Conservation (phyloP, 2,113 vertebrate species). For the Desmodus rotundus region DNA sequence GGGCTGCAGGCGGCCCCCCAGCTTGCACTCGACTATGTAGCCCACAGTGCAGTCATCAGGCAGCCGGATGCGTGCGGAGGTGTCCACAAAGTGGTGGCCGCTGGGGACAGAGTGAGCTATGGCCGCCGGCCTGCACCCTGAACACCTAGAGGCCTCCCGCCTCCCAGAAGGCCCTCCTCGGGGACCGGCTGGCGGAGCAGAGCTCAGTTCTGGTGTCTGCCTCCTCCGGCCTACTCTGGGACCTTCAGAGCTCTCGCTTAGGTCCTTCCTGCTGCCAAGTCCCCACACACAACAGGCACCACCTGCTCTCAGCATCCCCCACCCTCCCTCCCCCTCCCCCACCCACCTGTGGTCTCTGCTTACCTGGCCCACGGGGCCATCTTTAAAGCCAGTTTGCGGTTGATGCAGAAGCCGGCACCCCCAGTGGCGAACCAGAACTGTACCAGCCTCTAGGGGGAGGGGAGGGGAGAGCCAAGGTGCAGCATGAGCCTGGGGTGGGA, state of each 20-base stretch:
- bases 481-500: neutral
- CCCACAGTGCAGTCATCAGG: slow-evolving; percentile 93
- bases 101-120: slow-evolving; percentile 69
- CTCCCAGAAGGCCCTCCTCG: neutral
- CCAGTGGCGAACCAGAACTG: slow-evolving; percentile 96
- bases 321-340: no score
- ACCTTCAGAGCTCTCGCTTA: neutral
- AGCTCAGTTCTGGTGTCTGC: neutral
- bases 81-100: slow-evolving; percentile 85
- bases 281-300: fast-evolving
- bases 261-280: neutral
- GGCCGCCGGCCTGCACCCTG: neutral
- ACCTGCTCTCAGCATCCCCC: neutral
- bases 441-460: slow-evolving; percentile 84
- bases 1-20: slow-evolving; percentile 85
- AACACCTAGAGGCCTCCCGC: neutral
- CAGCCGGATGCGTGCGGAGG: slow-evolving; percentile 88
- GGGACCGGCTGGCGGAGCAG: neutral
- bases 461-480: slow-evolving; percentile 27
- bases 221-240: fast-evolving
- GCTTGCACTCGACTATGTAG: slow-evolving; percentile 90
- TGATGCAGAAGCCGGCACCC: slow-evolving; percentile 95
- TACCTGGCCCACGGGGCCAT: slow-evolving; percentile 96
- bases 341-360: slow-evolving; percentile 26
- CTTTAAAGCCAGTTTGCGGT: slow-evolving; percentile 86